Evolutionary conservation across 2,888 invertebrate genomes (phyloP).

Genomic region (Microctonus aethiopoides): DNA sequence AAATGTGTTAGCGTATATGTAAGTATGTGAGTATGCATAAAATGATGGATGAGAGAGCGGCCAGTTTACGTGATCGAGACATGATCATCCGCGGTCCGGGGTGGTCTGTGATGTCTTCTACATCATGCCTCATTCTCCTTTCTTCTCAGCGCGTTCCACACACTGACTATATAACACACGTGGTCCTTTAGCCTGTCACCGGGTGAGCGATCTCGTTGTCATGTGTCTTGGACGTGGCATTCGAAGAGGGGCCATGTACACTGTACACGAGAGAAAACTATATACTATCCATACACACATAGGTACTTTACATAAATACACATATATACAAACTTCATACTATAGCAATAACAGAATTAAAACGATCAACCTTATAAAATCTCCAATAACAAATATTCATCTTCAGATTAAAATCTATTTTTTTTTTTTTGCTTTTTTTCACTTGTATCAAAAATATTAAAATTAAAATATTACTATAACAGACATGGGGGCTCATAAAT

Average conservation of each 20-base stretch:
- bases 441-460: not conserved
- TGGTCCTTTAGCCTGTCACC: conserved; percentile 57
- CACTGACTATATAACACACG: conserved; percentile 26
- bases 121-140: conserved; percentile 27
- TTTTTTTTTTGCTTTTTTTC: conserved; percentile 3
- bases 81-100: conserved; percentile 63
- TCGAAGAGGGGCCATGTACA: conserved; percentile 34
- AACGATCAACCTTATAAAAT: conserved; percentile 12
- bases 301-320: not conserved
- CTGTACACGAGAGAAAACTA: not conserved
- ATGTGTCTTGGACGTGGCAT: conserved; percentile 52
- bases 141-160: conserved; percentile 23
- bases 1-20: not conserved
- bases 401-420: conserved; percentile 8
- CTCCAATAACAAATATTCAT: conserved; percentile 3
- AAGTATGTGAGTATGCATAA: conserved; percentile 39
- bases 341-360: conserved; percentile 32
- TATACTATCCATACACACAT: not conserved
- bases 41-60: conserved; percentile 67
- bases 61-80: conserved; percentile 66
- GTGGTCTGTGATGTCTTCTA: conserved; percentile 57
- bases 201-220: conserved; percentile 64
- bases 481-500: conserved; percentile 2
- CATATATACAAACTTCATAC: conserved; percentile 13
- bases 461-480: not conserved